These are phyloP conservation scores for Gymnocephalus cernua DNA, from an alignment of 2,113 vertebrate genomes.

Conservation along the genomic window DNA sequence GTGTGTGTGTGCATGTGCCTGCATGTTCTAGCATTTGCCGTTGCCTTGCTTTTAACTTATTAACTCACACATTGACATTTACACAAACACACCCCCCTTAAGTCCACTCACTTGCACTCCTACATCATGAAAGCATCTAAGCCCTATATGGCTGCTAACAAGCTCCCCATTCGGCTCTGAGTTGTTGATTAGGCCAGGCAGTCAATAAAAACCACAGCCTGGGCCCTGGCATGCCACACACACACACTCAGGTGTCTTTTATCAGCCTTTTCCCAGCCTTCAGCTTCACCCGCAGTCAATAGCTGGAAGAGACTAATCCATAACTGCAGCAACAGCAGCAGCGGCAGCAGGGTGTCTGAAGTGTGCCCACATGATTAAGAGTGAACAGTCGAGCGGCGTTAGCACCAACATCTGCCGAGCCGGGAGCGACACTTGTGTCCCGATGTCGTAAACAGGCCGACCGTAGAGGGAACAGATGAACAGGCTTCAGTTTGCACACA, in stretches of 20 bases:
- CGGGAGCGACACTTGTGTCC: slow-evolving; percentile 46
- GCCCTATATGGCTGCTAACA: slow-evolving; percentile 69
- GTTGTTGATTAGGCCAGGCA: slow-evolving; percentile 70
- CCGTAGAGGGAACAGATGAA: slow-evolving; percentile 54
- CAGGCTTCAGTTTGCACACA: not conserved
- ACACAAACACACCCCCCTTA: slow-evolving; percentile 18
- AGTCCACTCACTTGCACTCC: not conserved
- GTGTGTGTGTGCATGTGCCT: not conserved
- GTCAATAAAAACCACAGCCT: slow-evolving; percentile 70
- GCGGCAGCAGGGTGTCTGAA: slow-evolving; percentile 64
- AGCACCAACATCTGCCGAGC: slow-evolving; percentile 67
- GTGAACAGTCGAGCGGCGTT: slow-evolving; percentile 59
- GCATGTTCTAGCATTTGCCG: not conserved
- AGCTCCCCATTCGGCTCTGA: slow-evolving; percentile 54
- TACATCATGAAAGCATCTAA: slow-evolving; percentile 58
- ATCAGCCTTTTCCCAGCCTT: slow-evolving; percentile 71
- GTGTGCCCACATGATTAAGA: slow-evolving; percentile 66
- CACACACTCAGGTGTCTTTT: slow-evolving; percentile 70
- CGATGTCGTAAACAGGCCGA: slow-evolving; percentile 39
- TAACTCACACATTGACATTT: slow-evolving; percentile 36
- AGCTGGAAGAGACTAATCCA: slow-evolving; percentile 76
- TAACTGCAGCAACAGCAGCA: slow-evolving; percentile 54
- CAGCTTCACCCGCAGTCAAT: slow-evolving; percentile 69
- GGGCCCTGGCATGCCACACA: slow-evolving; percentile 50
- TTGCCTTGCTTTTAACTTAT: slow-evolving; percentile 25